Evolutionary conservation across 2,797 vertebrate species (phyloP).

Genomic region (Bovichtus variegatus): DNA sequence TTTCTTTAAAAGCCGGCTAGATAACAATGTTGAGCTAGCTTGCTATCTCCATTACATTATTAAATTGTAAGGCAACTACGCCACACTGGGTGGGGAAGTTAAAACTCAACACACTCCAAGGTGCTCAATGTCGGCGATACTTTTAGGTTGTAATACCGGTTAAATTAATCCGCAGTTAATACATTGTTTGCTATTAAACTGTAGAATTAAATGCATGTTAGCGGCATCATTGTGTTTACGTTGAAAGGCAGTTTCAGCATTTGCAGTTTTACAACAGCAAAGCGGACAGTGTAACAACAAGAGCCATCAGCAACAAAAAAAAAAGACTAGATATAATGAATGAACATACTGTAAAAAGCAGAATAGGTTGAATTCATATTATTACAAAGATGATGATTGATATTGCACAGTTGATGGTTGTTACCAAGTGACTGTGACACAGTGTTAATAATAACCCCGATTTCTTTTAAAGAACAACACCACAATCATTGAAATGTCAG

Average conservation of each 20-base stretch:
- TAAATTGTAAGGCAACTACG: conserved; percentile 2
- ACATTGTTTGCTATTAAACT: neutral
- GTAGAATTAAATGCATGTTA: neutral
- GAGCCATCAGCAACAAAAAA: too few relatives aligned
- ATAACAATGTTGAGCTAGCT: neutral
- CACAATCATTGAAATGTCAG: neutral
- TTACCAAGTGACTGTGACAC: neutral
- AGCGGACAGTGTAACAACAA: too few relatives aligned
- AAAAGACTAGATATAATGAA: too few relatives aligned
- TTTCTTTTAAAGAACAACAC: neutral
- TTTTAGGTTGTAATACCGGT: neutral
- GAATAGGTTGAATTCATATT: too few relatives aligned
- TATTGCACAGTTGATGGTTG: neutral
- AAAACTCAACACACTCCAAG: neutral
- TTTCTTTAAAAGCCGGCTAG: too few relatives aligned
- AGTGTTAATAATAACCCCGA: neutral
- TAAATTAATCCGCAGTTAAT: neutral
- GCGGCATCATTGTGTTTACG: neutral
- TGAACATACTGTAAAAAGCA: too few relatives aligned
- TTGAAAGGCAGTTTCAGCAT: neutral
- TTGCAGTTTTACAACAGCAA: too few relatives aligned
- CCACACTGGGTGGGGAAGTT: conserved; percentile 40
- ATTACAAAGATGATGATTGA: too few relatives aligned
- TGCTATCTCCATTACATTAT: neutral
- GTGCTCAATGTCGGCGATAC: neutral